phyloP scores from a whole-genome alignment of 2,888 invertebrate genomes.

The Agrilus biguttatus region DNA sequence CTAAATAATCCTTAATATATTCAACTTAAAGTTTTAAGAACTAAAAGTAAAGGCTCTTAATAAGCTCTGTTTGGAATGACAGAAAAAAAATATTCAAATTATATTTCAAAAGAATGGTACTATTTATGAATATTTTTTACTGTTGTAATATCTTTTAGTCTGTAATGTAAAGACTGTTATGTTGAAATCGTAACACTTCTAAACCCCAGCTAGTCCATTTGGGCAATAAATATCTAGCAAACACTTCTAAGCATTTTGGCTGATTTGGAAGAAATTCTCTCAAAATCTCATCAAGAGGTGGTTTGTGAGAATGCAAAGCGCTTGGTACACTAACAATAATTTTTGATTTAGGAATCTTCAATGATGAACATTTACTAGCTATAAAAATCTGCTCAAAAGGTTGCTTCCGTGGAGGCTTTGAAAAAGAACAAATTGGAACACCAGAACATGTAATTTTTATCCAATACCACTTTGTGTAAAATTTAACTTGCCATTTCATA shows the following conservation, averaged over 20 bases:
- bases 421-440: constrained; percentile 52
- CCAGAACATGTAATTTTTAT: constrained; percentile 63
- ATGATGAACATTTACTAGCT: constrained; percentile 28
- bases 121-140: too few species aligned
- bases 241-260: constrained; percentile 68
- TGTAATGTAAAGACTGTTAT: constrained; percentile 36
- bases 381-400: constrained; percentile 75
- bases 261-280: constrained; percentile 38
- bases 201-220: constrained; percentile 75
- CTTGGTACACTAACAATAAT: constrained; percentile 76
- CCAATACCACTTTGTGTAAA: constrained; percentile 74
- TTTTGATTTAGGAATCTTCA: constrained; percentile 31
- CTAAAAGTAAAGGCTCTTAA: too few species aligned
- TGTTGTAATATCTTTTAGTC: too few species aligned
- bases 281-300: constrained; percentile 61
- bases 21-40: too few species aligned
- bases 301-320: constrained; percentile 90
- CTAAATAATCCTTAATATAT: too few species aligned
- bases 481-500: constrained; percentile 60
- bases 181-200: constrained; percentile 75
- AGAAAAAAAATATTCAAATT: too few species aligned
- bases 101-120: too few species aligned
- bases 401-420: constrained; percentile 57
- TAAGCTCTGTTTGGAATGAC: too few species aligned
- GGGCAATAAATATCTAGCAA: constrained; percentile 80